Evolutionary conservation across 2,113 vertebrate genomes (phyloP), one percentile per base, ranked within the genome.

Genomic region (Corydoras sp.): DNA sequence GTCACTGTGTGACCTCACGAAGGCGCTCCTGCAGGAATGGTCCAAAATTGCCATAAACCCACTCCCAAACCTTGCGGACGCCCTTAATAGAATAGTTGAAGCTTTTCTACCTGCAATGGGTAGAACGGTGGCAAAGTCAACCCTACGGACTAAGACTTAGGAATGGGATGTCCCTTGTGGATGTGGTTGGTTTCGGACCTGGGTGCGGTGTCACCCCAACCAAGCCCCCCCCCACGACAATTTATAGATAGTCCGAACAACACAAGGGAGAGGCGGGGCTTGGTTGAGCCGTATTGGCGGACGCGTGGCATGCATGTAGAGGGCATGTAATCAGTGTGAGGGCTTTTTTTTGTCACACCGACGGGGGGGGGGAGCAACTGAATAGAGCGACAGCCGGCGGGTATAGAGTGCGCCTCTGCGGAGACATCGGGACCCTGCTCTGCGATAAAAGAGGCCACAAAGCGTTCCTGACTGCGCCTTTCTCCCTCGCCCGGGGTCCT

Each of bases 381-480:
- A 78, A 78, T 74, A 78, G 76, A 9, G 72, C 53, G 48, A 71
- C 76, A 74, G 67, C 68, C 63, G 72, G 72, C 31, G 12, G 51
- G 67, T 71, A 30, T 54, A 30, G 58, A 68, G 72, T 58, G 72
- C 9, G 76, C 43, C 65, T 74, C 68, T 63, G 80, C 56, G 75
- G 78, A 81, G 82, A 78, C 49, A 61, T 74, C 31, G 62, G 54
- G 69, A n/a, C 43, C 73, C 54, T 73, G 71, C 51, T 69, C 64
- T 66, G 82, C 83, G 86, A 88, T 81, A 83, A 85, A 88, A 80
- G 83, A 77, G 80, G 79, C 76, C 73, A 83, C 81, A 86, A 83
- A 83, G 83, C 79, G 78, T 73, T 86, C 78, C 81, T 88, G 86
- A 81, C 87, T 83, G 81, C 71, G 76, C 71, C 71, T 81, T 81